These are phyloP conservation scores for Philereme transversata DNA, from an alignment of 2,888 invertebrate species.

Conservation along the genomic window DNA sequence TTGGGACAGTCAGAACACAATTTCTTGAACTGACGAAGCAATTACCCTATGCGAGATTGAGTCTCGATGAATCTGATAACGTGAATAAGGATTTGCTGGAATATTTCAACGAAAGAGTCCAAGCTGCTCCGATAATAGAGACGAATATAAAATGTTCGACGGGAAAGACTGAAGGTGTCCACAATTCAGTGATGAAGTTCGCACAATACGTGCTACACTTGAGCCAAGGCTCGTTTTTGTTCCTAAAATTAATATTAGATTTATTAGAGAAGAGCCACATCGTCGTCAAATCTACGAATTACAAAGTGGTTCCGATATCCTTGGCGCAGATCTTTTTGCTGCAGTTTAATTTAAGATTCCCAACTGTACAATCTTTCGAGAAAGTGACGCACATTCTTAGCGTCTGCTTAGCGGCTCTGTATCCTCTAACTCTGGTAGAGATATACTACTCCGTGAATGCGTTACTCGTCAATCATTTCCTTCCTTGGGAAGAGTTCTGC, in stretches of 20 bases:
- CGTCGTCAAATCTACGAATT: constrained; percentile 96
- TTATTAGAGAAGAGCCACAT: constrained; percentile 95
- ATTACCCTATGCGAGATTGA: constrained; percentile 91
- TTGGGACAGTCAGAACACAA: constrained; percentile 94
- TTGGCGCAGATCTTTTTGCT: constrained; percentile 95
- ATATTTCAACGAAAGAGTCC: constrained; percentile 93
- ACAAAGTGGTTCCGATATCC: constrained; percentile 95
- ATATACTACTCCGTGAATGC: constrained; percentile 97
- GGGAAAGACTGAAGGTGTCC: constrained; percentile 86
- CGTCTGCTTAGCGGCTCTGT: constrained; percentile 95
- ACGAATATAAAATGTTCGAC: constrained; percentile 90
- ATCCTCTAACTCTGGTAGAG: constrained; percentile 94
- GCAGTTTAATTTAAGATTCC: constrained; percentile 96
- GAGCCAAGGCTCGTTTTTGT: constrained; percentile 95
- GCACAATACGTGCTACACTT: constrained; percentile 92
- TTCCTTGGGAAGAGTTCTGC: constrained; percentile 96
- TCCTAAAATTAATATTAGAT: constrained; percentile 95
- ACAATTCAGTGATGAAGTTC: constrained; percentile 90
- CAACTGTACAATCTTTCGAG: constrained; percentile 95
- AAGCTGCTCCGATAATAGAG: constrained; percentile 92
- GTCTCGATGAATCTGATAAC: constrained; percentile 90
- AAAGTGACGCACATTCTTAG: constrained; percentile 94
- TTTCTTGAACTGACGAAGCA: constrained; percentile 92
- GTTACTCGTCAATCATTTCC: constrained; percentile 89
- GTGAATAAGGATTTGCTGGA: constrained; percentile 94